Base-by-base conservation (phyloP, 2,113 vertebrate species). In the Entomyzon cyanotis region DNA sequence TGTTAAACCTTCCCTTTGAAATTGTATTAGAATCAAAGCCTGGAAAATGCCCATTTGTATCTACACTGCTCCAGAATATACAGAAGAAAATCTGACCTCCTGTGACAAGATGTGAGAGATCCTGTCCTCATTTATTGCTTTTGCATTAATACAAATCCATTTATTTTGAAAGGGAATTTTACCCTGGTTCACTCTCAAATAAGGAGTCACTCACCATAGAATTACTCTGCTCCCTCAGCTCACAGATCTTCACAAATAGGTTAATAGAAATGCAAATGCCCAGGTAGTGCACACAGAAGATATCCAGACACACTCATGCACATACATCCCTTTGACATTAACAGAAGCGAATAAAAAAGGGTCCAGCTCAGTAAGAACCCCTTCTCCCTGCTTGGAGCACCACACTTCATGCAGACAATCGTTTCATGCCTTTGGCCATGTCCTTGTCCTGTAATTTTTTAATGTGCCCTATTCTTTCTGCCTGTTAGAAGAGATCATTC, bases 1-100 rank as follows among this genome's bases (percentile, higher is more conserved):
- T 56, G 31, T 82, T 52, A 76, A 90, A 89, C 56, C 21, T 90
- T 89, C 12, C 10, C 8, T 84, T 69, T 33, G 14, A 84, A 94
- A 89, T 9, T 73, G 62, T 8, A 20, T 87, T 74, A 44, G 5
- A 77, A 56, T 65, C 15, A 69, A 75, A 59, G 27, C 41, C 78
- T 89, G 74, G 65, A 68, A 73, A 12, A 1, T 70, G 30, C 47
- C 41, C 31, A 7, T 94, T 84, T 89, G 59, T 74, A 50, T 44
- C 35, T 74, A n/a, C 35, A 25, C 35, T 3, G 5, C 55, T 78
- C 16, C 52, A 59, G 71, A 93, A 69, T 39, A 55, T 42, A 49
- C 5, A 78, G 69, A 60, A 63, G 44, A 88, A 79, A 76, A 62
- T 27, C 13, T 84, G 33, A 70, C 28, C n/a, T 75, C 18, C 59